Conservation (phyloP, 2,888 invertebrate species). For the Aphodius sticticus region DNA sequence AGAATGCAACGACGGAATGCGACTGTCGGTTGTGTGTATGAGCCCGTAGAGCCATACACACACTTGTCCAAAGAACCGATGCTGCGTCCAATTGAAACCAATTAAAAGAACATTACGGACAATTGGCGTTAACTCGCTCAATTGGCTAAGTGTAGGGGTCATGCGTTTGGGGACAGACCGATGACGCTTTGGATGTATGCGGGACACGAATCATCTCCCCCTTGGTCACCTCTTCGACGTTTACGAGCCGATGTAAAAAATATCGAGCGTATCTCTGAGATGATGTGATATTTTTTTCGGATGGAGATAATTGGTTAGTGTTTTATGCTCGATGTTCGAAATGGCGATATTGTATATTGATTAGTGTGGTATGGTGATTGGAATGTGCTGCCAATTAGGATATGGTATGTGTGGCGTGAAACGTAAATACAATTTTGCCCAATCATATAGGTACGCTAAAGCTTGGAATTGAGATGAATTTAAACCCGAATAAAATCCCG, state of each 20-base stretch:
- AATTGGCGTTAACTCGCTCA: constrained; percentile 62
- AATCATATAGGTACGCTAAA: too few relatives aligned
- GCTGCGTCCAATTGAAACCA: constrained; percentile 58
- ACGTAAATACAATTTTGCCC: too few relatives aligned
- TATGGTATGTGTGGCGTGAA: too few relatives aligned
- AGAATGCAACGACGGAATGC: constrained; percentile 34
- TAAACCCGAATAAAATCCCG: too few relatives aligned
- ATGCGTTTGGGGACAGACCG: constrained; percentile 34
- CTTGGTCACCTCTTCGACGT: background rate
- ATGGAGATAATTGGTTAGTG: background rate
- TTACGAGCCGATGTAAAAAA: background rate
- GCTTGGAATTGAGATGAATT: too few relatives aligned
- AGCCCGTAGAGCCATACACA: constrained; percentile 19
- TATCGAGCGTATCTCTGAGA: background rate
- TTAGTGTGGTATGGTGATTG: background rate
- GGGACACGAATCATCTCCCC: background rate
- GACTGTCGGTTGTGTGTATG: background rate
- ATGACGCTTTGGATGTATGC: background rate
- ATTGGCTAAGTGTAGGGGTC: constrained; percentile 60
- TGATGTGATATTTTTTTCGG: background rate
- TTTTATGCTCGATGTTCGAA: background rate
- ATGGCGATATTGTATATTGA: background rate
- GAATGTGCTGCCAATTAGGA: background rate
- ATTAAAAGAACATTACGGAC: constrained; percentile 60
- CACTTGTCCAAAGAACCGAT: constrained; percentile 55